Evolutionary conservation across 30 jellyfish, hydroid and myxozoan genomes (phyloP).

Genomic region (Pseudorhiza aurosa): DNA sequence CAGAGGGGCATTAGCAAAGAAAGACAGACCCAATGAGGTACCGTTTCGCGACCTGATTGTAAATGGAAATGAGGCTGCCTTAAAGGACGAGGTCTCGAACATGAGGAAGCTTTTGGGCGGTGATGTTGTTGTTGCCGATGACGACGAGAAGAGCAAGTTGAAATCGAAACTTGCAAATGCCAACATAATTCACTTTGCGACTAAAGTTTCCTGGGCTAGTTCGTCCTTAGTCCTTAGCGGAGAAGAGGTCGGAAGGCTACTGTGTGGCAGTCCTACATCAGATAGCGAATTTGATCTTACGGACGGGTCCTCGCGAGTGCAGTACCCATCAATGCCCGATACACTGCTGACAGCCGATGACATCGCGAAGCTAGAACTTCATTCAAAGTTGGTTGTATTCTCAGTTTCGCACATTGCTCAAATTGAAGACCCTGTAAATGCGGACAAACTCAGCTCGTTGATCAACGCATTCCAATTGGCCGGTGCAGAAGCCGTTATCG

Average conservation of each 20-base stretch:
- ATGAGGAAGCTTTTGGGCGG: constrained; percentile 46
- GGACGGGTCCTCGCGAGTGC: constrained; percentile 65
- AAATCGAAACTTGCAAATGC: constrained; percentile 64
- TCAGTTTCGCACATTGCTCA: constrained; percentile 68
- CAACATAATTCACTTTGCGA: constrained; percentile 78
- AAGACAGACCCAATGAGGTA: constrained; percentile 31
- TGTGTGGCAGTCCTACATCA: constrained; percentile 55
- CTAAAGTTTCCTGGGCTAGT: constrained; percentile 83
- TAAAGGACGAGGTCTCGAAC: constrained; percentile 32
- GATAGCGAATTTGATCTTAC: constrained; percentile 77
- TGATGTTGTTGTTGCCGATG: constrained; percentile 54
- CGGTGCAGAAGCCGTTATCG: constrained; percentile 86
- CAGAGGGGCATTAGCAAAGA: constrained; percentile 16
- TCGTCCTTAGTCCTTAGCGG: constrained; percentile 77
- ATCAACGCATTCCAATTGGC: constrained; percentile 79
- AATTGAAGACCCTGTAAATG: constrained; percentile 47
- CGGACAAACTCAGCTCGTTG: constrained; percentile 69
- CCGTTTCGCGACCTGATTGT: constrained; percentile 47
- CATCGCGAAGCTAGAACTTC: constrained; percentile 54
- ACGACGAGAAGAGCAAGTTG: constrained; percentile 56
- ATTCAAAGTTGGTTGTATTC: constrained; percentile 70
- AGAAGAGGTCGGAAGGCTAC: constrained; percentile 67
- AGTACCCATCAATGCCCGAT: constrained; percentile 76
- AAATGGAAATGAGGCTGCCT: constrained; percentile 51
- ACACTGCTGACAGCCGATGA: constrained; percentile 60